Base-by-base conservation (phyloP, 1,140 invertebrate species). In the Drosophila truncata region DNA sequence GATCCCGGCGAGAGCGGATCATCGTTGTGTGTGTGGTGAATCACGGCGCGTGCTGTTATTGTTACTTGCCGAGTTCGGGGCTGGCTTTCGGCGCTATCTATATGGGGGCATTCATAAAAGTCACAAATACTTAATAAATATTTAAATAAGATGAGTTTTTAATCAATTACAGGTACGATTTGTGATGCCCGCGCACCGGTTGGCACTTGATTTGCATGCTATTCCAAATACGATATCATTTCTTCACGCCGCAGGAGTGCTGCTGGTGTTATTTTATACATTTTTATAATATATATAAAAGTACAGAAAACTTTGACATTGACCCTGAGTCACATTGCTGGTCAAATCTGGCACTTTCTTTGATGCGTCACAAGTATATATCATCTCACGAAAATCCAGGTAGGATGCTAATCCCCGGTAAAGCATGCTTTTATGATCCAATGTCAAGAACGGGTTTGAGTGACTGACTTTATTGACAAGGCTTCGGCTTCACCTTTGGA, bases 91-190 rank as follows among this genome's bases (percentile, higher is more conserved):
- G n/a, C 58, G 49, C 72, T 75, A 62, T 75, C 58, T 76, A 65
- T 65, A 50, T 55, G 46, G 63, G 73, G 70, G 78, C 71, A 74
- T 74, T 73, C 64, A 85, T 79, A 77, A 79, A 90, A 85, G 72
- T 84, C 74, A 39, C 78, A 85, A 84, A 78, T 88, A 81, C 77
- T 85, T 83, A 69, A 90, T 88, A 81, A 91, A 80, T 91, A 85
- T 90, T 81, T 65, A 73, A 90, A 79, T 82, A 64, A 60, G 66
- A 55, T 80, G 66, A 58, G 46, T 76, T 85, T 80, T 90, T 79
- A 90, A 82, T 90, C 86, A 91, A 90, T 90, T 82, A 82, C 75
- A 80, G 73, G 71, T 77, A 52, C 57, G 54, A 76, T 85, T 81
- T 72, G 63, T 62, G 33, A 4, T 33, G 33, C 33, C 33, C 33